Percentiles rank a stretch among this genome's conserved stretches.
phyloP scores from a whole-genome alignment of 92 coral and sea anemone species.

The Heteractis magnifica region DNA sequence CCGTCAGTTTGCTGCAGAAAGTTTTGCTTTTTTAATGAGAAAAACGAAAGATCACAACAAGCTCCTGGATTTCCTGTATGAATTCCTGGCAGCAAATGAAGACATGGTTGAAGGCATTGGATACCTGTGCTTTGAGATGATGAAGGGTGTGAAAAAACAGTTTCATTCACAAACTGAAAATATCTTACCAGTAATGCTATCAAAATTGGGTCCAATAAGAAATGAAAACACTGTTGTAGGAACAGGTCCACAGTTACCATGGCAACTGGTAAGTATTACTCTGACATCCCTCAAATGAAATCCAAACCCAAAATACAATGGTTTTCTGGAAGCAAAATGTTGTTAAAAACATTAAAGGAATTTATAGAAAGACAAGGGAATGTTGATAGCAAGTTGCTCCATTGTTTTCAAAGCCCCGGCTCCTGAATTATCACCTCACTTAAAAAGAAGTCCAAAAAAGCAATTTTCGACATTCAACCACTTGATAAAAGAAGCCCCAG shows the following conservation, averaged over 20 bases:
- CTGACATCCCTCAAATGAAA: neutral
- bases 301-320: too few species aligned
- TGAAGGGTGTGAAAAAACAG: constrained; percentile 81
- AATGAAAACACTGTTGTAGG: neutral
- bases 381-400: too few species aligned
- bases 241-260: constrained; percentile 17
- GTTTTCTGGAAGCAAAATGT: too few species aligned
- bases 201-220: constrained; percentile 63
- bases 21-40: constrained; percentile 88
- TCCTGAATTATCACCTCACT: too few species aligned
- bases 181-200: constrained; percentile 61
- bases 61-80: constrained; percentile 58
- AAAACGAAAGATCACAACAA: constrained; percentile 68
- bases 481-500: too few species aligned
- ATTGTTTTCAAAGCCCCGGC: too few species aligned
- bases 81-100: constrained; percentile 43
- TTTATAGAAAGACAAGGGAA: too few species aligned
- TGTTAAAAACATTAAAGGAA: too few species aligned
- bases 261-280: constrained; percentile 62
- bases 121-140: constrained; percentile 75
- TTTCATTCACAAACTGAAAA: constrained; percentile 84
- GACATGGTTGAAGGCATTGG: constrained; percentile 84
- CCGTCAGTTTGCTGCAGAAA: constrained; percentile 93
- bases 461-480: too few species aligned
- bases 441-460: too few species aligned